Evolutionary conservation across 2,888 invertebrate species (phyloP).

Genomic region (Cataglyphis albicans): DNA sequence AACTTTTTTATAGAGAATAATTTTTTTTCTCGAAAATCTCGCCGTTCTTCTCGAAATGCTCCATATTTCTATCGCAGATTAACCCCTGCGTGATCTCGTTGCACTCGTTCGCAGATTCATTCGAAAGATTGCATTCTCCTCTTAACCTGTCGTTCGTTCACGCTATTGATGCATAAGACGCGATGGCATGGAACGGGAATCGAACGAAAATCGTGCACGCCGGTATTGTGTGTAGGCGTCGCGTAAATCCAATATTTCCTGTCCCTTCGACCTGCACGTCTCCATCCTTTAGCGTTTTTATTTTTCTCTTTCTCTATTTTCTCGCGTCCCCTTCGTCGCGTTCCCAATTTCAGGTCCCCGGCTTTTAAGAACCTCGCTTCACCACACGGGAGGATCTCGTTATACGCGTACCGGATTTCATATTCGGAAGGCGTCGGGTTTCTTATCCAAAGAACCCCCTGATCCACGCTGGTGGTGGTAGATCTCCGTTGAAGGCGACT

Average conservation of each 20-base stretch:
- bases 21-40: neutral
- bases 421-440: slow-evolving; percentile 81
- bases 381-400: slow-evolving; percentile 80
- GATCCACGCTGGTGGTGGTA: slow-evolving; percentile 59
- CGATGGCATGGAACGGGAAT: slow-evolving; percentile 58
- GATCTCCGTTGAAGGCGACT: slow-evolving; percentile 54
- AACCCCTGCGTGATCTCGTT: neutral
- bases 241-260: slow-evolving; percentile 83
- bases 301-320: slow-evolving; percentile 65
- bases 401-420: slow-evolving; percentile 78
- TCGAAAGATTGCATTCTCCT: slow-evolving; percentile 12
- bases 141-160: slow-evolving; percentile 44
- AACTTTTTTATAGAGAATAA: neutral
- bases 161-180: slow-evolving; percentile 33
- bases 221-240: slow-evolving; percentile 81
- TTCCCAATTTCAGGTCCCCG: slow-evolving; percentile 51
- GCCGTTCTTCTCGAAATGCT: neutral
- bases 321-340: slow-evolving; percentile 50
- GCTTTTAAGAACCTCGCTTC: slow-evolving; percentile 77
- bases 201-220: slow-evolving; percentile 68
- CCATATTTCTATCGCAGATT: neutral
- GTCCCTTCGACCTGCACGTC: slow-evolving; percentile 70
- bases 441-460: slow-evolving; percentile 78
- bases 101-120: neutral
- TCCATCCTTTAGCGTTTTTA: slow-evolving; percentile 65